phyloP scores from a whole-genome alignment of 2,113 vertebrate species.

The Ondatra zibethicus region DNA sequence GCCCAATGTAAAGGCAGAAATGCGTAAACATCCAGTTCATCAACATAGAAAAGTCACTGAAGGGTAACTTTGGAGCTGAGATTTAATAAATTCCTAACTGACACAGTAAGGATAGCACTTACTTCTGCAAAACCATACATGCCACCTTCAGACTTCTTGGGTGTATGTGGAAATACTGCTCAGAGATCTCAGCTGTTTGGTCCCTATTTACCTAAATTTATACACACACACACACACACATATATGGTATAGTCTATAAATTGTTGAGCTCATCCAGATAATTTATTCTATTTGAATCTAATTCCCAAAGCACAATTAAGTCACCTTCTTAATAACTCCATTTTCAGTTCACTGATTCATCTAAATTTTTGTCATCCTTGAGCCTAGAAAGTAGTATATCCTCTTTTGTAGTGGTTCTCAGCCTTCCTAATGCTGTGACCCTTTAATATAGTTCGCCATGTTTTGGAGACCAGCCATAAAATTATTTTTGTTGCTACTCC shows the following conservation, averaged over 20 bases:
- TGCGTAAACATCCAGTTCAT: background rate
- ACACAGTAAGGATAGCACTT: background rate
- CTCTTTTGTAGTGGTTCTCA: background rate
- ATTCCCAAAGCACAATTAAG: slow-evolving; percentile 39
- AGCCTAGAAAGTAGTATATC: background rate
- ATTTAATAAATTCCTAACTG: slow-evolving; percentile 20
- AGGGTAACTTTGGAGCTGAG: slow-evolving; percentile 24
- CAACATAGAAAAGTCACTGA: slow-evolving; percentile 9
- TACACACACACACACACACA: too few relatives aligned
- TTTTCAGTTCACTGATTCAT: background rate
- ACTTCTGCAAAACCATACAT: slow-evolving; percentile 27
- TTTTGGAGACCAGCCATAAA: background rate
- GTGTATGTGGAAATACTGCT: background rate
- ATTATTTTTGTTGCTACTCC: background rate
- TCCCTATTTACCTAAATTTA: slow-evolving; percentile 21
- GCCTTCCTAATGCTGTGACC: background rate
- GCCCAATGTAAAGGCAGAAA: slow-evolving; percentile 19
- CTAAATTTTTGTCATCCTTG: slow-evolving; percentile 36
- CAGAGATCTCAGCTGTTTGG: background rate
- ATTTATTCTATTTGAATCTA: slow-evolving; percentile 43
- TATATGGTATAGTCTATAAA: background rate
- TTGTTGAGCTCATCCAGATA: slow-evolving; percentile 37
- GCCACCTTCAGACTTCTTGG: slow-evolving; percentile 25
- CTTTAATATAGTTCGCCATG: background rate
- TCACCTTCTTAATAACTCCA: background rate